These are phyloP conservation scores for Micrastur ruficollis DNA, from an alignment of 2,797 vertebrate species.

Conservation along the genomic window DNA sequence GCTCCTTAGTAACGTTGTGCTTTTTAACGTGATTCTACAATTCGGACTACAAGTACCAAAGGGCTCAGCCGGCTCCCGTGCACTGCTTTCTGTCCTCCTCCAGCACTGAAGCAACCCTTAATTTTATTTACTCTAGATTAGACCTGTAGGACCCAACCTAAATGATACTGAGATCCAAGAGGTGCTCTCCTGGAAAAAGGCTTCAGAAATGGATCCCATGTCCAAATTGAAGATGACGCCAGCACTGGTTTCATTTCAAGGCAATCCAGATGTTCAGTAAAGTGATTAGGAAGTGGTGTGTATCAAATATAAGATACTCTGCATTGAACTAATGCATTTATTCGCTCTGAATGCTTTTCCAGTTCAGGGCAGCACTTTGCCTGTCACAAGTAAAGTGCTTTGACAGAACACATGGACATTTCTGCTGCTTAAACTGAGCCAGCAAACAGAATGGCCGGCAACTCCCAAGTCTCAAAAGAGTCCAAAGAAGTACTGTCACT, in stretches of 20 bases:
- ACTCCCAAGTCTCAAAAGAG: background rate
- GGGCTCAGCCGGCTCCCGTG: background rate
- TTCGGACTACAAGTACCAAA: background rate
- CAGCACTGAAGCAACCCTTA: background rate
- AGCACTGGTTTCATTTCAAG: slow-evolving; percentile 35
- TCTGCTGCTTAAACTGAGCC: slow-evolving; percentile 1
- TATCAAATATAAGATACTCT: slow-evolving; percentile 65
- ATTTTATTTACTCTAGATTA: slow-evolving; percentile 7
- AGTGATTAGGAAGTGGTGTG: slow-evolving; percentile 52
- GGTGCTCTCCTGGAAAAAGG: slow-evolving; percentile 1
- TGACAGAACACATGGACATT: slow-evolving; percentile 52
- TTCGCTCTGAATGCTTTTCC: slow-evolving; percentile 58
- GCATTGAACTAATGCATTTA: slow-evolving; percentile 54
- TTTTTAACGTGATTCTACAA: background rate
- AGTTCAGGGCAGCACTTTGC: slow-evolving; percentile 54
- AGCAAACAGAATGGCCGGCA: background rate
- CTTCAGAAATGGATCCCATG: slow-evolving; percentile 13
- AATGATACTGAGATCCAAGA: background rate
- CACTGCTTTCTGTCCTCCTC: background rate
- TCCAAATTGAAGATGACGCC: slow-evolving; percentile 46
- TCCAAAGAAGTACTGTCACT: background rate
- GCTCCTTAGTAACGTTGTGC: background rate
- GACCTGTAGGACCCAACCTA: slow-evolving; percentile 11
- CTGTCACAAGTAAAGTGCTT: slow-evolving; percentile 57
- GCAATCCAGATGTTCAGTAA: slow-evolving; percentile 53